Conservation (phyloP, 2,797 vertebrate genomes). For the Odontamblyopus lacepedii region DNA sequence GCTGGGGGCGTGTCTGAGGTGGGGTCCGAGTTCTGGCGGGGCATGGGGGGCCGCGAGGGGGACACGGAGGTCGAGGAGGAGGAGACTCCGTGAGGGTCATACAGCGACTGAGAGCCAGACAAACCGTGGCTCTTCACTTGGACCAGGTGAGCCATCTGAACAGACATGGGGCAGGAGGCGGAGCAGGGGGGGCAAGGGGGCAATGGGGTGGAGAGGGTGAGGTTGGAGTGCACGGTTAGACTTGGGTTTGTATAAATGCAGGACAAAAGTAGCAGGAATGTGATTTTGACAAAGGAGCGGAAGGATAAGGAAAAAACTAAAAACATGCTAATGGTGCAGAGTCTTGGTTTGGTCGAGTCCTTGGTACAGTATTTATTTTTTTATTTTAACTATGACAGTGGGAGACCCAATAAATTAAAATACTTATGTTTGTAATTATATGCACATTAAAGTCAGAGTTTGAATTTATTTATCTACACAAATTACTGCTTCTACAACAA, state of each 20-base stretch:
- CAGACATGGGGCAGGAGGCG: background rate
- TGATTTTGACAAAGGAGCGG: constrained; percentile 7
- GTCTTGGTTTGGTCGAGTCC: background rate
- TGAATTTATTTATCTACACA: too few species aligned
- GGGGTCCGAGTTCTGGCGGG: constrained; percentile 98
- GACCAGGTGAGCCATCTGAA: constrained; percentile 90
- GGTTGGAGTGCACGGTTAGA: constrained; percentile 4
- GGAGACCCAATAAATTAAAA: too few species aligned
- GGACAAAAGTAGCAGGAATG: constrained; percentile 5
- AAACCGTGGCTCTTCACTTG: constrained; percentile 95
- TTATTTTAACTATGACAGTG: too few species aligned
- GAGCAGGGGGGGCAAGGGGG: background rate
- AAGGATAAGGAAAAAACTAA: background rate
- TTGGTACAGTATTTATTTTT: too few species aligned
- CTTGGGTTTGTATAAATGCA: constrained; percentile 1
- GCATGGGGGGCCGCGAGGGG: constrained; percentile 94
- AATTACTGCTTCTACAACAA: too few species aligned
- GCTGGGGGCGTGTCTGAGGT: constrained; percentile 95
- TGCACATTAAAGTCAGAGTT: too few species aligned
- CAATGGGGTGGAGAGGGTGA: background rate
- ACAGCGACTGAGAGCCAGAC: constrained; percentile 96
- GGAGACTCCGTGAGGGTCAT: constrained; percentile 93
- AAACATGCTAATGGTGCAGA: background rate
- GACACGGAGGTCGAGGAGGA: constrained; percentile 90
- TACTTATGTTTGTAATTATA: too few species aligned